A percentile compares a stretch with the other conserved stretches of the same genome.
Evolutionary conservation across 2,797 vertebrate genomes (phyloP).

Genomic region (Pelochelys cantorii): DNA sequence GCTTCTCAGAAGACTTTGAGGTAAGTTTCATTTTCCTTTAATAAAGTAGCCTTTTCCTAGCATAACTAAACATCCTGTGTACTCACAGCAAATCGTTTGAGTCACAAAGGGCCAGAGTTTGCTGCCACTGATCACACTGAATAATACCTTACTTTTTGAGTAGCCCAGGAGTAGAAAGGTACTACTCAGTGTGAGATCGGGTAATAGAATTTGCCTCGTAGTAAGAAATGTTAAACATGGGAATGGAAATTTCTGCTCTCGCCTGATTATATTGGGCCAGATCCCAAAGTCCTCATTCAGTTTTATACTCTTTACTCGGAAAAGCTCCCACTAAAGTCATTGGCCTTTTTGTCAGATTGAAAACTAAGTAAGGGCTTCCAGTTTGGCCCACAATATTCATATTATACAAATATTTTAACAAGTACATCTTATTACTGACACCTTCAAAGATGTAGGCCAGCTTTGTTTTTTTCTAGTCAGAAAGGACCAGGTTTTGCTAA

Average conservation of each 20-base stretch:
- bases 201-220: background rate
- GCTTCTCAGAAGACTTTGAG: slow-evolving; percentile 98
- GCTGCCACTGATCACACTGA: background rate
- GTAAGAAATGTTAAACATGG: background rate
- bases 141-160: background rate
- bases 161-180: background rate
- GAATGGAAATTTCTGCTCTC: background rate
- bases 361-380: background rate
- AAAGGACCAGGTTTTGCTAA: too few relatives aligned
- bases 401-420: background rate
- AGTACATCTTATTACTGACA: background rate
- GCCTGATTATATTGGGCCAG: background rate
- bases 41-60: slow-evolving; percentile 37
- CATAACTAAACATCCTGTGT: slow-evolving; percentile 31
- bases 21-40: slow-evolving; percentile 79
- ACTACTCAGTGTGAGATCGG: background rate
- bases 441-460: background rate
- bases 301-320: background rate
- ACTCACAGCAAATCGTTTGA: slow-evolving; percentile 29
- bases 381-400: background rate
- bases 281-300: background rate
- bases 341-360: slow-evolving; percentile 8
- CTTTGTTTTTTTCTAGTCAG: too few relatives aligned
- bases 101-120: background rate
- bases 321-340: background rate